Base-by-base conservation (phyloP, 2,113 vertebrate species). In the Abramis brama region DNA sequence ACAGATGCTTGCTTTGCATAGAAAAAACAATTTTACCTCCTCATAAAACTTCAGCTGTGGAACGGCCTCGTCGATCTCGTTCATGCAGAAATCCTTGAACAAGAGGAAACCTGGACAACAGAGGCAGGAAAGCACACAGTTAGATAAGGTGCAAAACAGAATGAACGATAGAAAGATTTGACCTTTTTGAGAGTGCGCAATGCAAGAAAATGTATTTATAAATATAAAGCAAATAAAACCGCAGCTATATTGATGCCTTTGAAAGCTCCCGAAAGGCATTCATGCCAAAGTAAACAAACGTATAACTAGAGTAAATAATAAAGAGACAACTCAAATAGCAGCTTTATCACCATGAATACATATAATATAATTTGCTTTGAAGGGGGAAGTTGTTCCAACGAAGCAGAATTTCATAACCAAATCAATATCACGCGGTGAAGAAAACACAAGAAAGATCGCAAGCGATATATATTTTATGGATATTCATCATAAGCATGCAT, bases 1-100 rank as follows among this genome's bases (percentile, higher is more conserved):
- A 39, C 39, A n/a, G 21, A 73, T 43, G 47, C 30, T 21, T 36
- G 17, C 17, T 36, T 36, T 15, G 45, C 2, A 59, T 25, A 52
- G 4, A 10, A n/a, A 25, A 71, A 25, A 23, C 6, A 0, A 50
- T 7, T 95, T 94, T 82, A 99, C 98, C 95, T 99, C 98, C 90
- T 99, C 98, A 9, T 99, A 99, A 91, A 99, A 99, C 94, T 98
- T 99, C 91, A 99, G 96, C 87, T 99, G 98, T 4, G 98, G 98
- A 30, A 99, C 97, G 21, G 96, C 97, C 94, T 99, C 98, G 64
- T 99, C 97, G 0, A 99, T 97, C 90, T 99, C 97, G 10, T 96
- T 98, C 96, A 97, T 92, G 92, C 98, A 99, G 91, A 97, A 99
- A 93, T 99, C 98, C 93, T 99, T 98, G 87, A 99, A 99, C 21